Evolutionary conservation across 2,113 vertebrate species (phyloP).

Genomic region (Echinops telfairi): DNA sequence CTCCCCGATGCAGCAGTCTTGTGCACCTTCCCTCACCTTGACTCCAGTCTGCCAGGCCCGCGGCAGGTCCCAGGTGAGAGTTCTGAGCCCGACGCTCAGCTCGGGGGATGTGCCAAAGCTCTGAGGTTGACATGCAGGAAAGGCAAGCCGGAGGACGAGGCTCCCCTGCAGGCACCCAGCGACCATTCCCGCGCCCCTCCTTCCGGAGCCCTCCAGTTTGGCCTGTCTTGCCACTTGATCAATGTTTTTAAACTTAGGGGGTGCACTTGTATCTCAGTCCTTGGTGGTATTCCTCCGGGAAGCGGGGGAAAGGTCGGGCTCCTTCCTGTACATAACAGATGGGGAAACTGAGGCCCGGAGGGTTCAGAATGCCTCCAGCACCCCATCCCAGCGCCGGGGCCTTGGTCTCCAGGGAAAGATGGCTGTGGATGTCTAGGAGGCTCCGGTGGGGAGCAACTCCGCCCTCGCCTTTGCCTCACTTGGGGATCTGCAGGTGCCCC

Average conservation of each 20-base stretch:
- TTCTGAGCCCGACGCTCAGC: not conserved
- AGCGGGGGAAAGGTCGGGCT: not conserved
- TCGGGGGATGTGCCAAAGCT: not conserved
- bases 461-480: not conserved
- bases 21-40: not conserved
- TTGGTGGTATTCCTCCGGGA: not conserved
- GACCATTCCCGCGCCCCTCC: not conserved
- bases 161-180: not conserved
- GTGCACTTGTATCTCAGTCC: not conserved
- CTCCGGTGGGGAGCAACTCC: not conserved
- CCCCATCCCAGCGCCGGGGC: not conserved
- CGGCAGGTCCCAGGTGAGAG: not conserved
- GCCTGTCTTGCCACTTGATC: not conserved
- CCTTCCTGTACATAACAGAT: not conserved
- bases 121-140: not conserved
- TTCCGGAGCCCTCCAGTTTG: not conserved
- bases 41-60: not conserved
- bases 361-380: not conserved
- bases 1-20: not conserved
- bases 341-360: not conserved
- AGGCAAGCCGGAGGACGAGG: not conserved
- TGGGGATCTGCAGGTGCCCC: not conserved
- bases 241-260: not conserved
- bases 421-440: not conserved
- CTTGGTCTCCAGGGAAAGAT: not conserved